Evolutionary conservation across 1,140 invertebrate species (phyloP), one percentile per base, ranked within the genome.

Genomic region (Anadara kagoshimensis): DNA sequence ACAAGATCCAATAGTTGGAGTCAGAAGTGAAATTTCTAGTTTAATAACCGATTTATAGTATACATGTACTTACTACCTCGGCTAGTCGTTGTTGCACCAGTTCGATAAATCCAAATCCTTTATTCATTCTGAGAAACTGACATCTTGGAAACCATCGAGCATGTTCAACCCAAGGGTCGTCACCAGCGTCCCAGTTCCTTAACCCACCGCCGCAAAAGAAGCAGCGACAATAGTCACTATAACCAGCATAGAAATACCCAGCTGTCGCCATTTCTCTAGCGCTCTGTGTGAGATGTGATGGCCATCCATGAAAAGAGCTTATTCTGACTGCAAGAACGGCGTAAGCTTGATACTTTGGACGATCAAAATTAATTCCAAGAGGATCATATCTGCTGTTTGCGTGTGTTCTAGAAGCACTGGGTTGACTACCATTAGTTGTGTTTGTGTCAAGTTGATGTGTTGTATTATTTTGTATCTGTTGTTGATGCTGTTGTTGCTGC

Each of bases 161-260:
- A 73, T 83, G 81, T 45, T 83, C 81, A 18, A 36, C 29, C 29
- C 29, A 36, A 36, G 29, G 29, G 29, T 36, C 29, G 29, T 36
- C 29, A 36, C 29, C 29, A 36, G 7, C 29, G 29, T 36, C 29
- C 29, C 29, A 36, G 29, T 36, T 36, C 29, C 29, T 36, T 36
- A 36, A 36, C 7, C 29, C 29, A 2, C 29, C 29, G 29, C 29
- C 29, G 7, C 29, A 36, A 36, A 36, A 36, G 29, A 36, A 36
- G 7, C 29, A 36, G 29, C 29, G 29, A 36, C 29, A 36, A 36
- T 36, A 36, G 29, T 36, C 29, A 36, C 29, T 36, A 7, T 36
- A 36, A 69, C 78, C 78, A n/a, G 56, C 36, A 63, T 74, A 80
- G 51, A 70, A 74, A 22, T 80, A 78, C 0, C 81, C 81, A 20